Evolutionary conservation across 1,140 invertebrate genomes (phyloP).

Genomic region (Drosophila murphyi): DNA sequence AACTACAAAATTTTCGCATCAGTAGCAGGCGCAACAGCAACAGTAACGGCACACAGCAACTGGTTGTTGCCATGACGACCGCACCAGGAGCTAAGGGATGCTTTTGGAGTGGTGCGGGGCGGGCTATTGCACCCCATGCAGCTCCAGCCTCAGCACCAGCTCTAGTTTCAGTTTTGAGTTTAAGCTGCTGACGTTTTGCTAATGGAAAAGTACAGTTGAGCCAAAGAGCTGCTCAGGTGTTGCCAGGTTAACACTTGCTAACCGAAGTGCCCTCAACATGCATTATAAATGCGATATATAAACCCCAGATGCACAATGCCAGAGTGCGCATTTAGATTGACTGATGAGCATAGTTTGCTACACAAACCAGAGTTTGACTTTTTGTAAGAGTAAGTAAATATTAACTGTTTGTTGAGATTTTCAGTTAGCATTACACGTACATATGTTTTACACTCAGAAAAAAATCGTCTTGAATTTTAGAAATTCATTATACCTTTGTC

Average conservation of each 20-base stretch:
- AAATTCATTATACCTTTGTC: too few relatives aligned
- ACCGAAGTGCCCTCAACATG: neutral
- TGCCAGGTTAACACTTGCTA: constrained; percentile 3
- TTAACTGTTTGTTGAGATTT: constrained; percentile 7
- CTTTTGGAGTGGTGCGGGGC: neutral
- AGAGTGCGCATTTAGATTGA: neutral
- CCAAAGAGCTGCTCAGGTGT: constrained; percentile 17
- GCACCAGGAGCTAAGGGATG: constrained; percentile 18
- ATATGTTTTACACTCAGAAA: neutral
- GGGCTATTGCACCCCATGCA: neutral
- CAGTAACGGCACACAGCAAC: constrained; percentile 17
- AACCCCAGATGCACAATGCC: neutral
- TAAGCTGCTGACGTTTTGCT: neutral
- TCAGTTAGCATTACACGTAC: neutral
- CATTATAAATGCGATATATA: neutral
- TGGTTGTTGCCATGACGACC: constrained; percentile 44
- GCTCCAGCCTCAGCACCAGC: neutral
- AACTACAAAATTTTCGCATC: constrained; percentile 54
- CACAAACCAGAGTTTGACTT: neutral
- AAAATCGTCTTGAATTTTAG: too few relatives aligned
- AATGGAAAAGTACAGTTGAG: constrained; percentile 41
- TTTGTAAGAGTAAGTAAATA: neutral
- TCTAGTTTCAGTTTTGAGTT: constrained; percentile 21
- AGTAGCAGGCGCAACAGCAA: constrained; percentile 21
- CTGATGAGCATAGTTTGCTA: neutral